These are phyloP conservation scores for Eupeodes corollae DNA, from an alignment of 1,140 invertebrate species.

Conservation along the genomic window DNA sequence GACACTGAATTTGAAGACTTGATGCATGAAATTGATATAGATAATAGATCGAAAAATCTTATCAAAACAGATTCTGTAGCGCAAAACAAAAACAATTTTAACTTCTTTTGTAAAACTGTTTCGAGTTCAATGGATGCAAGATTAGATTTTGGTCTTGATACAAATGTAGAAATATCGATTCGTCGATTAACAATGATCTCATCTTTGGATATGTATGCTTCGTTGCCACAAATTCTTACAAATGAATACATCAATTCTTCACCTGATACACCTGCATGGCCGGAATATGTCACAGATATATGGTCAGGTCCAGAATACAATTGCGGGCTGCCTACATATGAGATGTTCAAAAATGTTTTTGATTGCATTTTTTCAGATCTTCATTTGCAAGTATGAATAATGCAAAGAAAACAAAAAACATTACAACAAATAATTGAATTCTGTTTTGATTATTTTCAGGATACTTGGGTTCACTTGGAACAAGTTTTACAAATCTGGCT, in stretches of 20 bases:
- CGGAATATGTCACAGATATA: constrained; percentile 31
- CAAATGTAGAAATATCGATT: constrained; percentile 57
- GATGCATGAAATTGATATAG: constrained; percentile 54
- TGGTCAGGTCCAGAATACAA: constrained; percentile 35
- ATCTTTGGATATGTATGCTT: constrained; percentile 30
- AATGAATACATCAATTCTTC: constrained; percentile 30
- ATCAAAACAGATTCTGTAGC: constrained; percentile 29
- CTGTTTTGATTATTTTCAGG: constrained; percentile 35
- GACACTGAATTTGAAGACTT: constrained; percentile 61
- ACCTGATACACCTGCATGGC: constrained; percentile 36
- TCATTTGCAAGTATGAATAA: constrained; percentile 18
- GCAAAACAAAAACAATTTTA: constrained; percentile 27
- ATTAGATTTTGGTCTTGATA: constrained; percentile 62
- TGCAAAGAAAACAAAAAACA: background rate
- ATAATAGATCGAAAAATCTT: constrained; percentile 45
- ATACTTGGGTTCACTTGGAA: constrained; percentile 58
- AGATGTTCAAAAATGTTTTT: constrained; percentile 59
- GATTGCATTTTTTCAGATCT: constrained; percentile 55
- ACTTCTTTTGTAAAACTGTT: constrained; percentile 40
- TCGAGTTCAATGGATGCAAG: constrained; percentile 66
- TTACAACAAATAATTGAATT: constrained; percentile 13
- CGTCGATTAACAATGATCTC: constrained; percentile 49
- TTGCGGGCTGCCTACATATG: constrained; percentile 23
- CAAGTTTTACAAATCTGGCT: constrained; percentile 73
- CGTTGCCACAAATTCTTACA: constrained; percentile 39